These are phyloP conservation scores for Tanypteryx hageni DNA, from an alignment of 2,888 invertebrate genomes.

Conservation along the genomic window DNA sequence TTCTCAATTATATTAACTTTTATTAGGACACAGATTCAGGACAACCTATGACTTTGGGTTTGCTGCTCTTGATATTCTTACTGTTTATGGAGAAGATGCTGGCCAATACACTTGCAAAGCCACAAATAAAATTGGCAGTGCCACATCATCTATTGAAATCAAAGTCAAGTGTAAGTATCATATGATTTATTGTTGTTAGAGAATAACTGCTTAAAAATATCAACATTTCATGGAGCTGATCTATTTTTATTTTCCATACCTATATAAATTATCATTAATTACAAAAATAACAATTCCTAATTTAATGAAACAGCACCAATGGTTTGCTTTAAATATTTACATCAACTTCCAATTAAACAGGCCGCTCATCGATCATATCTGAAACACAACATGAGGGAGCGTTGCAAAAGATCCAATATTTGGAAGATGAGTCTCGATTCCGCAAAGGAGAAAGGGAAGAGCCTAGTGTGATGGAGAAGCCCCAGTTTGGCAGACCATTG, in stretches of 20 bases:
- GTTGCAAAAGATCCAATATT: slow-evolving; percentile 91
- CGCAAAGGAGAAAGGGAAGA: slow-evolving; percentile 86
- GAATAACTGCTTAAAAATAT: not conserved
- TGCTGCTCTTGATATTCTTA: slow-evolving; percentile 95
- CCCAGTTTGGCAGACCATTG: slow-evolving; percentile 92
- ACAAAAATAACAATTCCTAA: not conserved
- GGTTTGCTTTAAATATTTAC: slow-evolving; percentile 34
- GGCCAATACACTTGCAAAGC: slow-evolving; percentile 94
- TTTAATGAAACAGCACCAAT: not conserved
- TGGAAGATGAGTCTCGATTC: slow-evolving; percentile 90
- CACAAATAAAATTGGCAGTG: slow-evolving; percentile 90
- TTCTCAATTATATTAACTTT: not conserved
- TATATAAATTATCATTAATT: too few relatives aligned
- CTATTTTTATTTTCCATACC: not conserved
- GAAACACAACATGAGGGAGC: slow-evolving; percentile 97
- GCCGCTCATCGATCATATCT: slow-evolving; percentile 87
- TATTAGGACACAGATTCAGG: slow-evolving; percentile 88
- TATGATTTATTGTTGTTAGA: not conserved
- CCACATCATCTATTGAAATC: slow-evolving; percentile 87
- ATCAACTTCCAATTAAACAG: slow-evolving; percentile 77
- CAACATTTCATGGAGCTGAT: not conserved
- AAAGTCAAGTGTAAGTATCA: slow-evolving; percentile 86
- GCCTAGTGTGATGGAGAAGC: slow-evolving; percentile 87
- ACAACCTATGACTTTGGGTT: slow-evolving; percentile 98
- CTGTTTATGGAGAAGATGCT: slow-evolving; percentile 95